phyloP scores from a whole-genome alignment of 2,113 vertebrate genomes.

The Anthoscopus minutus region DNA sequence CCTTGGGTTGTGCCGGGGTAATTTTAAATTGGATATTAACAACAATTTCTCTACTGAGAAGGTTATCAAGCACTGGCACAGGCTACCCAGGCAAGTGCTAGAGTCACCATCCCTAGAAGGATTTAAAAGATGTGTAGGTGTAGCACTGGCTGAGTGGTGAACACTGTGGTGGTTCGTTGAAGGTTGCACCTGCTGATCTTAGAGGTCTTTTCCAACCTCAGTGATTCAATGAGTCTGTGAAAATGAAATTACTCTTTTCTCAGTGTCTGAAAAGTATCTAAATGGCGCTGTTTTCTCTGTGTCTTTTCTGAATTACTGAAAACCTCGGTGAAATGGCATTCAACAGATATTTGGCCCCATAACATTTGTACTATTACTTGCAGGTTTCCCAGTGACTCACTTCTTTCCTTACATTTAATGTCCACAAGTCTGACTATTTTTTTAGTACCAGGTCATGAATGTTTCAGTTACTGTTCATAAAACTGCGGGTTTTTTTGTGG shows the following conservation, averaged over 20 bases:
- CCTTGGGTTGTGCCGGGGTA: not conserved
- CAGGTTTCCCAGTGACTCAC: not conserved
- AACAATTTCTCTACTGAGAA: not conserved
- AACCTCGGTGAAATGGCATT: not conserved
- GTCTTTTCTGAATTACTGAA: not conserved
- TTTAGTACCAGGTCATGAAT: not conserved
- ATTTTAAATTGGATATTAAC: not conserved
- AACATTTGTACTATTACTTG: not conserved
- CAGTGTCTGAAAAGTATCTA: not conserved
- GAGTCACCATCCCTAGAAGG: not conserved
- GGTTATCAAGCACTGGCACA: not conserved
- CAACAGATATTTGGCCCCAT: not conserved
- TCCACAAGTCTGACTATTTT: constrained; percentile 7
- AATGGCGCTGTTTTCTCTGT: not conserved
- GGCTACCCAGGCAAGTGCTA: not conserved
- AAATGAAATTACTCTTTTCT: not conserved
- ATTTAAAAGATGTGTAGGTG: not conserved
- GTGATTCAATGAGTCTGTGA: not conserved
- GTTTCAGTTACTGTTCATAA: not conserved
- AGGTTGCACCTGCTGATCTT: not conserved
- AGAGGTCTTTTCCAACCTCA: not conserved
- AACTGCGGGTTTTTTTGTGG: not conserved
- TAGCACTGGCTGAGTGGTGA: not conserved
- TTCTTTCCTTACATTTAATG: not conserved
- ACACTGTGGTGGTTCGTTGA: fast-evolving